Evolutionary conservation across 2,113 vertebrate species (phyloP).

Genomic region (Haliaeetus leucogaster): DNA sequence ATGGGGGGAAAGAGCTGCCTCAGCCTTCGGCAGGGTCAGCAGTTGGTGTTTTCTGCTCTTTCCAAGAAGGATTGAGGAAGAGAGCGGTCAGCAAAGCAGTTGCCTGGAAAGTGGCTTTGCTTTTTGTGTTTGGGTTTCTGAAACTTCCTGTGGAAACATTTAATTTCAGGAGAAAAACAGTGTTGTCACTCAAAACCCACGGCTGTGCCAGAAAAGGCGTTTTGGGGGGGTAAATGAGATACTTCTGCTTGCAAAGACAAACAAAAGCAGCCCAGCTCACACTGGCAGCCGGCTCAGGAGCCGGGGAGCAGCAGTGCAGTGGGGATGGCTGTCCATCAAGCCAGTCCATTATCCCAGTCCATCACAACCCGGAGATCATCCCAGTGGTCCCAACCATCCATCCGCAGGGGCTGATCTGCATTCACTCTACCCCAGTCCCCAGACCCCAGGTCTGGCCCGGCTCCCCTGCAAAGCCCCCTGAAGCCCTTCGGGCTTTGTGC

Average conservation of each 20-base stretch:
- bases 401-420: accelerated
- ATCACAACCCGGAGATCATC: not conserved
- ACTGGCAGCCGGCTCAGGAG: accelerated
- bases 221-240: not conserved
- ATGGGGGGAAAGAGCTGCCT: not conserved
- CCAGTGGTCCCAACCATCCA: not conserved
- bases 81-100: accelerated
- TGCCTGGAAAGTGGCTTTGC: not conserved
- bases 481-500: not conserved
- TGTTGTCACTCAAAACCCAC: accelerated
- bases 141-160: not conserved
- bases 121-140: not conserved
- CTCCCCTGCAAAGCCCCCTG: accelerated
- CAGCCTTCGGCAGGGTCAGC: not conserved
- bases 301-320: accelerated
- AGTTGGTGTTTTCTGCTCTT: not conserved
- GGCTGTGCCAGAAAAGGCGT: not conserved
- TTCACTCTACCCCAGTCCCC: accelerated
- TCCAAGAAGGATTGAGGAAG: not conserved
- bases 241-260: not conserved
- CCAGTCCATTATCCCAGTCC: not conserved
- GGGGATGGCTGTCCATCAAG: not conserved
- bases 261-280: not conserved
- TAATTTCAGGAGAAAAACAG: not conserved
- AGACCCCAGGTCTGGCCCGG: accelerated